These are phyloP conservation scores for Zaprionus ghesquierei DNA, from an alignment of 1,140 invertebrate genomes.

Conservation along the genomic window DNA sequence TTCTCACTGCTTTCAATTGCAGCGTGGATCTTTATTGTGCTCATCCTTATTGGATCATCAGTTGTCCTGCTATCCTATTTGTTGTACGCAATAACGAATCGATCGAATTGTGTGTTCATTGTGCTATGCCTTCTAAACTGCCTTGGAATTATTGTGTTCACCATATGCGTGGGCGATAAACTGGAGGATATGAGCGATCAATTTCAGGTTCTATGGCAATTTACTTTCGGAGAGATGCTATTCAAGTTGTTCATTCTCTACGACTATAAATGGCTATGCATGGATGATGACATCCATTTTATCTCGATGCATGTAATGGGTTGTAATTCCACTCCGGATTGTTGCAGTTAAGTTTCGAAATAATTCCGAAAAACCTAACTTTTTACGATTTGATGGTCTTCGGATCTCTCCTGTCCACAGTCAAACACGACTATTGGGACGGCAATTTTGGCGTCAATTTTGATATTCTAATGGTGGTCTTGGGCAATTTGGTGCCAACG, in stretches of 20 bases:
- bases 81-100: background rate
- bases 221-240: conserved; percentile 19
- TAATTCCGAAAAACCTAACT: background rate
- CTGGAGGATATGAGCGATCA: background rate
- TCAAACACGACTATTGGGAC: background rate
- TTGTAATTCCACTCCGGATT: conserved; percentile 36
- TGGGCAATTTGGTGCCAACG: background rate
- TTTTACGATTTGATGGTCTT: background rate
- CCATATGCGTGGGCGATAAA: background rate
- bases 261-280: conserved; percentile 25
- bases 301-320: conserved; percentile 35
- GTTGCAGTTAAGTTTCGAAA: conserved; percentile 50
- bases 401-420: conserved; percentile 3
- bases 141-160: conserved; percentile 30
- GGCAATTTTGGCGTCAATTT: background rate
- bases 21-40: conserved; percentile 20
- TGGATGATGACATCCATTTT: conserved; percentile 30
- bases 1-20: background rate
- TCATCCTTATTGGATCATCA: conserved; percentile 13
- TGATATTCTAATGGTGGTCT: background rate
- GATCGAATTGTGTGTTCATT: conserved; percentile 17
- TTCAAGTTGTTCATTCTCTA: conserved; percentile 39
- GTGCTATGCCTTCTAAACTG: conserved; percentile 1
- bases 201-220: conserved; percentile 8
- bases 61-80: conserved; percentile 32